phyloP scores from a whole-genome alignment of 2,113 vertebrate species.

The Crotalus helleri region DNA sequence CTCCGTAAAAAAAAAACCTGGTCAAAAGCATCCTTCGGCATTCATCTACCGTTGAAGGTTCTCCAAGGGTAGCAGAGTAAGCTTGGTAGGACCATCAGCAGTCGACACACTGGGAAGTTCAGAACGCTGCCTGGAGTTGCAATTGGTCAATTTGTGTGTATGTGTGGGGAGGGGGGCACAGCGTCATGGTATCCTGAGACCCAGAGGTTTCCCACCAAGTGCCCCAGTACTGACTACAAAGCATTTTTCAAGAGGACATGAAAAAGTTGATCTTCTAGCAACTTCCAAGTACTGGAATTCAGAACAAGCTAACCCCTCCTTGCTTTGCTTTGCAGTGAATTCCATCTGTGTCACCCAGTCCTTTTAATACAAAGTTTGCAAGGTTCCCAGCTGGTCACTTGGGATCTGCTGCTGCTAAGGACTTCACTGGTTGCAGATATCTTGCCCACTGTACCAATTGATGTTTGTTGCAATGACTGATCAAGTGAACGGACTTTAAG shows the following conservation, averaged over 20 bases:
- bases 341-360: too few species aligned
- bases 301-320: neutral
- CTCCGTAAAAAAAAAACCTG: slow-evolving; percentile 47
- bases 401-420: neutral
- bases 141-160: neutral
- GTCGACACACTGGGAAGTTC: neutral
- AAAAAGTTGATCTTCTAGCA: neutral
- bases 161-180: neutral
- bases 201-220: neutral
- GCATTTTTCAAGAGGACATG: neutral
- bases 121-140: neutral
- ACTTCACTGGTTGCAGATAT: neutral
- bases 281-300: neutral
- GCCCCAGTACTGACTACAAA: neutral
- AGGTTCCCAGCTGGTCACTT: neutral
- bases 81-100: neutral
- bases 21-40: slow-evolving; percentile 8
- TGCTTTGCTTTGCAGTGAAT: neutral
- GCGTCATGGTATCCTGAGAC: neutral
- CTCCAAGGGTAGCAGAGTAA: neutral
- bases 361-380: neutral
- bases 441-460: neutral
- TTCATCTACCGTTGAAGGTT: neutral
- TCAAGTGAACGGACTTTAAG: too few species aligned
- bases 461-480: neutral